Evolutionary conservation across 53 echinoderm and acorn worm genomes (phyloP).

Genomic region (Astropecten irregularis): DNA sequence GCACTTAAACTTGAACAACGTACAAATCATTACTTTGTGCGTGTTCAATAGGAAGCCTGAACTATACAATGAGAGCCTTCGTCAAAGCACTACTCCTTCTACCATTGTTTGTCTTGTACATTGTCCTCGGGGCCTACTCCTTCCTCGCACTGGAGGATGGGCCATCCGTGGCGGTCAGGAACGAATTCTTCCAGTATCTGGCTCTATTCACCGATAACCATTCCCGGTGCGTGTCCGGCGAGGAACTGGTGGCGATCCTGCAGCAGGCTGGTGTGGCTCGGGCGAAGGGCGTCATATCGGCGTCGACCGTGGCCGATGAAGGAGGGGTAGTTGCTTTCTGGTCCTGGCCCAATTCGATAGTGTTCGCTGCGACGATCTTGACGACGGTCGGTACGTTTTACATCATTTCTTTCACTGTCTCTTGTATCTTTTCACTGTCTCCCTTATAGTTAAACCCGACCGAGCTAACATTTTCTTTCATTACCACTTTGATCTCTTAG

Average conservation of each 20-base stretch:
- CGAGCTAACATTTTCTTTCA: too few species aligned
- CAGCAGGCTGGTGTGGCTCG: neutral
- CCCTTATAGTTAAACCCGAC: too few species aligned
- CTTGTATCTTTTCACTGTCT: too few species aligned
- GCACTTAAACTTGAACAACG: too few species aligned
- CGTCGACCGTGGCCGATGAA: neutral
- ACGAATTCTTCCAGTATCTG: constrained; percentile 39
- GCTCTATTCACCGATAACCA: constrained; percentile 7
- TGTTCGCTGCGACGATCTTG: constrained; percentile 68
- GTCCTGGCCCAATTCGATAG: constrained; percentile 55
- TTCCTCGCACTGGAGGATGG: neutral
- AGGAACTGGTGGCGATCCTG: constrained; percentile 24
- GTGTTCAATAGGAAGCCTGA: too few species aligned
- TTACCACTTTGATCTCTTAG: too few species aligned
- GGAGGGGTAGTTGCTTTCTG: constrained; percentile 10
- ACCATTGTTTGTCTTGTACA: constrained; percentile 3
- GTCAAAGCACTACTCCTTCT: constrained; percentile 9
- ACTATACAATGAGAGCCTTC: neutral
- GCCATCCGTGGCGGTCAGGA: neutral
- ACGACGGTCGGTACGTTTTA: constrained; percentile 69
- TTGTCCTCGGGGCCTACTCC: neutral
- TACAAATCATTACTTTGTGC: too few species aligned
- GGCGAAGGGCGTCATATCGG: constrained; percentile 2
- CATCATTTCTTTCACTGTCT: neutral
- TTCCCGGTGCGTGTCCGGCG: constrained; percentile 12